phyloP scores from a whole-genome alignment of 2,797 vertebrate genomes.

The Syngnathus rostellatus region DNA sequence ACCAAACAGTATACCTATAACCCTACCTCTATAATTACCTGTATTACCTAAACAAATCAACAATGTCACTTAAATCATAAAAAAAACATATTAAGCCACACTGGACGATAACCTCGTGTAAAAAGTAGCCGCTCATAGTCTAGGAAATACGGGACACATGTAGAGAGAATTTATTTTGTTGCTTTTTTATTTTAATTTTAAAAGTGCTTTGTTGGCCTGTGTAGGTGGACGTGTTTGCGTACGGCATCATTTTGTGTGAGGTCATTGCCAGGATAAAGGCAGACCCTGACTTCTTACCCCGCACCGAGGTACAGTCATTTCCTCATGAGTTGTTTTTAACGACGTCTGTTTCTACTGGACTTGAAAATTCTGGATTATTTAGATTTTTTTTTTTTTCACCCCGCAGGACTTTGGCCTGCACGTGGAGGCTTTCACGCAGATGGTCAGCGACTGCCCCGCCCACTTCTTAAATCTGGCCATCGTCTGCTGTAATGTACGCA shows the following conservation, averaged over 20 bases:
- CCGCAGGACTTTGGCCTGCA: constrained; percentile 90
- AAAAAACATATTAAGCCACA: too few species aligned
- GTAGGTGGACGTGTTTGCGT: constrained; percentile 91
- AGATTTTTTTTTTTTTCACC: background rate
- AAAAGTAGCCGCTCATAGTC: too few species aligned
- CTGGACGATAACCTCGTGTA: too few species aligned
- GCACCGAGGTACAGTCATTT: constrained; percentile 75
- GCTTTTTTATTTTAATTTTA: background rate
- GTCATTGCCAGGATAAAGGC: constrained; percentile 86
- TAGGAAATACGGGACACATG: too few species aligned
- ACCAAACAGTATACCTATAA: too few species aligned
- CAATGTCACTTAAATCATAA: too few species aligned
- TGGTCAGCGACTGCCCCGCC: constrained; percentile 80
- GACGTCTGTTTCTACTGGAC: too few species aligned
- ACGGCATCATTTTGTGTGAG: constrained; percentile 92
- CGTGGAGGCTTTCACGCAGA: constrained; percentile 74
- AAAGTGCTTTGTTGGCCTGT: background rate
- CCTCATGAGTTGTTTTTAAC: too few species aligned
- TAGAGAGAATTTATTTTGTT: too few species aligned
- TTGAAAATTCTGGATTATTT: too few species aligned
- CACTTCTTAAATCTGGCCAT: constrained; percentile 83
- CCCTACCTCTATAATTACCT: too few species aligned
- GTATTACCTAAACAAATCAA: too few species aligned
- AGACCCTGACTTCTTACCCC: constrained; percentile 89
- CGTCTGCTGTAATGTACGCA: constrained; percentile 84